Evolutionary conservation across 2,797 vertebrate genomes (phyloP), one percentile per base, ranked within the genome.

Genomic region (Sebastes steindachneri): DNA sequence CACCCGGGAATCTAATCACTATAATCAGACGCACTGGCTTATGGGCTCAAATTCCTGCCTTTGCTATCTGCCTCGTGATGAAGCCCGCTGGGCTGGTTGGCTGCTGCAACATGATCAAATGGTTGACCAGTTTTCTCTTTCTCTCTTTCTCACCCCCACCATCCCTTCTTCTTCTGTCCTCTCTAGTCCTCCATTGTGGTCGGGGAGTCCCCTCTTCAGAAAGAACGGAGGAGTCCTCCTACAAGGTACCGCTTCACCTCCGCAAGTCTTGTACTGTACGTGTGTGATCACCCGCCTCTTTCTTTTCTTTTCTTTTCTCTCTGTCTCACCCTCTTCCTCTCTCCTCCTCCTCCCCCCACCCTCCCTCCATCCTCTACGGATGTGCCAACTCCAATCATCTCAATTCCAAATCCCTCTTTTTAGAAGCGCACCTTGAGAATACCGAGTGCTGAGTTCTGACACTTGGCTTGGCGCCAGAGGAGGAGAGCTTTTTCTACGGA

Each of bases 121-220:
- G 90, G 93, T 83, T 95, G 94, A 93, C 91, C 88, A 81, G 79
- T 88, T 86, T 80, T 85, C 58, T 90, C 63, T 80, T 14, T 84
- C 45, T 83, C 70, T 75, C 19, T 53, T 70, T 23, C 58, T 23
- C 19, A 6, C 53, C 59, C 48, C 28, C 11, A 26, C 58, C 80
- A 33, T 83, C 80, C 81, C 62, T 73, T 78, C 62, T 82, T 60
- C 68, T 11, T 71, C 62, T 77, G 48, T 96, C 95, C 94, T 95
- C 96, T 96, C 94, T 93, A 97, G 97, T 96, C 97, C 97, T 94
- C 97, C 97, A 74, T 95, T 99, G 93, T 99, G 98, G 98, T 96
- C 97, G 37, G 97, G 97, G 96, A 98, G 96, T 95, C 97, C 97
- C 93, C 97, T 99, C 92, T 97, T 98, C 96, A 97, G 98, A 95